phyloP scores from a whole-genome alignment of 2,113 vertebrate genomes.

The Pleuronectes platessa region DNA sequence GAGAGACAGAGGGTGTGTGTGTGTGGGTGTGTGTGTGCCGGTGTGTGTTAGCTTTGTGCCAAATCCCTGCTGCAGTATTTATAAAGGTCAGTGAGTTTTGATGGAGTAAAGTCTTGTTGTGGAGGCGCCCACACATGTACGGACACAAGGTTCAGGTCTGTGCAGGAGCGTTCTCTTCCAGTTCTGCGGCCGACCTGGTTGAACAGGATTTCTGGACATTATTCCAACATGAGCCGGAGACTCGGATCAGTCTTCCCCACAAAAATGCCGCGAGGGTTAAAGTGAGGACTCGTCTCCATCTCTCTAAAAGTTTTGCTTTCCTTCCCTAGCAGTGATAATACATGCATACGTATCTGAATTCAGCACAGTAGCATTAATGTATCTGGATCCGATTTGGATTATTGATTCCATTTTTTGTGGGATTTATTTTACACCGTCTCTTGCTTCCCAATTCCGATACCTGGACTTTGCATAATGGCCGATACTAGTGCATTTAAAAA shows the following conservation, averaged over 20 bases:
- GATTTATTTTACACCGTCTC: no score
- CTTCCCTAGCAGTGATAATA: no score
- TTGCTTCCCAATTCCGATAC: no score
- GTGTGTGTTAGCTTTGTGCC: slow-evolving; percentile 44
- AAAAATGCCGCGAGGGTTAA: neutral
- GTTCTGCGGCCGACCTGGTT: slow-evolving; percentile 21
- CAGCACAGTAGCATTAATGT: no score
- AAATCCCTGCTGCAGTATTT: slow-evolving; percentile 64
- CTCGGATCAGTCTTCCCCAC: slow-evolving; percentile 1
- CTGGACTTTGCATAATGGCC: no score
- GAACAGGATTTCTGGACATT: slow-evolving; percentile 2
- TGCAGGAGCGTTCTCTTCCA: neutral
- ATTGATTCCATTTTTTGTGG: no score
- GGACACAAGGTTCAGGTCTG: slow-evolving; percentile 13
- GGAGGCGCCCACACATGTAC: slow-evolving; percentile 25
- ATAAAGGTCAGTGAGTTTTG: slow-evolving; percentile 68
- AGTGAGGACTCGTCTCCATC: no score
- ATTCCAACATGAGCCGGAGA: neutral
- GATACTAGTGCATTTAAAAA: no score
- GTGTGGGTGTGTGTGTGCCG: slow-evolving; percentile 2
- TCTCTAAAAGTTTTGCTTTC: no score
- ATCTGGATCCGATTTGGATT: no score
- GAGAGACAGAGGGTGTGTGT: slow-evolving; percentile 5
- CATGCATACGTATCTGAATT: no score
- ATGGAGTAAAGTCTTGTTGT: slow-evolving; percentile 37